Conservation (phyloP, 92 coral and sea anemone species). For the Epizoanthus stellaris region DNA sequence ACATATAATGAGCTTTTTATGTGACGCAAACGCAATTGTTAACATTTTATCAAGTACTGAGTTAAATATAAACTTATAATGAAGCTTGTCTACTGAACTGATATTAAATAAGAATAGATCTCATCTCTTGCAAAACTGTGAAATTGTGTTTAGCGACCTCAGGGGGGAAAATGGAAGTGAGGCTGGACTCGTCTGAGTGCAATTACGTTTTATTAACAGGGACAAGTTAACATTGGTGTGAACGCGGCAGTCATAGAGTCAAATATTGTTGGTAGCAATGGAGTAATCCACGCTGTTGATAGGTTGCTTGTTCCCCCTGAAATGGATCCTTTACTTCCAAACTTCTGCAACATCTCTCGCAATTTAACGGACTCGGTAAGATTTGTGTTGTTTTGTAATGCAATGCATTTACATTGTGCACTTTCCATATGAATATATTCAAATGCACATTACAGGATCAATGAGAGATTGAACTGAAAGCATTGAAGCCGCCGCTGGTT, state of each 20-base stretch:
- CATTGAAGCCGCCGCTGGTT: too few species aligned
- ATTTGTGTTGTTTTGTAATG: background rate
- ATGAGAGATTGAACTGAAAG: too few species aligned
- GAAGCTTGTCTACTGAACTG: too few species aligned
- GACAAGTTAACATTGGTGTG: slow-evolving; percentile 62
- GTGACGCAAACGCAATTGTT: too few species aligned
- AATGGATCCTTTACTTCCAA: slow-evolving; percentile 75
- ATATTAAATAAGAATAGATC: background rate
- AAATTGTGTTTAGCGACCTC: too few species aligned
- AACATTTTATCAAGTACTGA: too few species aligned
- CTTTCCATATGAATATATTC: too few species aligned
- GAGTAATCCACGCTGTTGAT: slow-evolving; percentile 70
- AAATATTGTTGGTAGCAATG: slow-evolving; percentile 67
- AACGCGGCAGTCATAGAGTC: slow-evolving; percentile 60
- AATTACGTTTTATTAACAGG: slow-evolving; percentile 48
- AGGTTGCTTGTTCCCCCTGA: slow-evolving; percentile 70
- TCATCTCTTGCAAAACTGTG: background rate
- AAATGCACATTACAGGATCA: too few species aligned
- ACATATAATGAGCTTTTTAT: too few species aligned
- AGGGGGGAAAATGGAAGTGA: background rate
- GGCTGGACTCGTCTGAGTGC: background rate
- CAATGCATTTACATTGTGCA: too few species aligned
- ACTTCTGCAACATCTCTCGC: slow-evolving; percentile 54
- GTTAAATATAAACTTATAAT: too few species aligned
- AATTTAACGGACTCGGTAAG: slow-evolving; percentile 32